Evolutionary conservation across 2,888 invertebrate genomes (phyloP).

Genomic region (Halocaridina rubra): DNA sequence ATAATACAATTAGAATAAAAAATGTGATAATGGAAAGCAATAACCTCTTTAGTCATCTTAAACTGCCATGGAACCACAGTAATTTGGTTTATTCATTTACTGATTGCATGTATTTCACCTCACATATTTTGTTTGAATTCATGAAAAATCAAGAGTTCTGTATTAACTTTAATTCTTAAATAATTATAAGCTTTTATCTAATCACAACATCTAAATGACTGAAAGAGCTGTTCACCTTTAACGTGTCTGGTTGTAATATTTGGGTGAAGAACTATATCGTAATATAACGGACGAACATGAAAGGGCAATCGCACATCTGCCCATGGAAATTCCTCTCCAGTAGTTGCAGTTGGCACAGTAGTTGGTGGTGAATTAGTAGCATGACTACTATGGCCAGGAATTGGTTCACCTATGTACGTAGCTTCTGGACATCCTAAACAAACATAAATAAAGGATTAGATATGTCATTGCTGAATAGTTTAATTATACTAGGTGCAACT

Average conservation of each 20-base stretch:
- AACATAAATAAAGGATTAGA: not conserved
- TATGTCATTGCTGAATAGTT: not conserved
- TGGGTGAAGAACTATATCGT: constrained; percentile 91
- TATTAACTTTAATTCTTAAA: too few relatives aligned
- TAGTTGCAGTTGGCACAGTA: constrained; percentile 75
- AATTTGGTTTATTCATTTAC: too few relatives aligned
- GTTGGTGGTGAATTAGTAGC: constrained; percentile 60
- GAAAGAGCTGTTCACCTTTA: constrained; percentile 84
- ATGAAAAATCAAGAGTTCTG: too few relatives aligned
- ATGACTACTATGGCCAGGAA: constrained; percentile 35
- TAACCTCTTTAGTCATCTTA: too few relatives aligned
- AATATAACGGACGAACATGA: constrained; percentile 83
- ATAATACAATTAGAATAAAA: too few relatives aligned
- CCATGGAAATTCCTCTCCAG: constrained; percentile 83
- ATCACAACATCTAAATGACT: too few relatives aligned
- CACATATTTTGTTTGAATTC: too few relatives aligned
- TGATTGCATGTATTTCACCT: too few relatives aligned
- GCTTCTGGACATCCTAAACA: constrained; percentile 61
- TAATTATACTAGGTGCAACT: too few relatives aligned
- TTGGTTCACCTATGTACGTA: constrained; percentile 61
- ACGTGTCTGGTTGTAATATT: constrained; percentile 90
- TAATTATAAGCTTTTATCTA: too few relatives aligned
- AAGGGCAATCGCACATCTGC: constrained; percentile 81
- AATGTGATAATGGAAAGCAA: too few relatives aligned
- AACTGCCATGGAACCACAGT: too few relatives aligned